phyloP scores from a whole-genome alignment of 2,113 vertebrate genomes.

The Periophthalmodon schlosseri region DNA sequence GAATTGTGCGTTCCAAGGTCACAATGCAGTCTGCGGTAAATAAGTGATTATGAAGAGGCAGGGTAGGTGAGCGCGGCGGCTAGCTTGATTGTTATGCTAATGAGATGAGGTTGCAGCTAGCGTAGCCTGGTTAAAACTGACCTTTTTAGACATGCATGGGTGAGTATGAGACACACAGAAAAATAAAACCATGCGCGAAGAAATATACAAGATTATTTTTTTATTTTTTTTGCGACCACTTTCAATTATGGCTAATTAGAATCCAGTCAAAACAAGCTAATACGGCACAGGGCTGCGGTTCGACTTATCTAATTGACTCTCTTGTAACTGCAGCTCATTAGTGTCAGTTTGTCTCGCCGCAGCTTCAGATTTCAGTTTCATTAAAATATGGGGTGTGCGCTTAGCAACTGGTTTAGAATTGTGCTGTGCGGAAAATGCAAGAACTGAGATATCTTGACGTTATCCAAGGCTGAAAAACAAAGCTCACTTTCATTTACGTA shows the following conservation, averaged over 20 bases:
- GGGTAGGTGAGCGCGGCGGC: slow-evolving; percentile 37
- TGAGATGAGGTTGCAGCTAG: slow-evolving; percentile 28
- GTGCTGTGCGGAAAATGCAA: not conserved
- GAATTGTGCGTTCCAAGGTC: slow-evolving; percentile 57
- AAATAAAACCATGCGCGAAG: slow-evolving; percentile 18
- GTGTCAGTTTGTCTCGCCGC: slow-evolving; percentile 1
- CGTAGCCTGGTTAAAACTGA: slow-evolving; percentile 46
- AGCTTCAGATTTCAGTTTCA: slow-evolving; percentile 4
- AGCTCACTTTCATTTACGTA: not conserved
- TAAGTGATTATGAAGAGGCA: slow-evolving; percentile 51
- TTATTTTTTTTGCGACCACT: not conserved
- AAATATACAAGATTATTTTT: not conserved
- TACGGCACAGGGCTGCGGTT: not conserved
- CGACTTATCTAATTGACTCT: slow-evolving; percentile 2
- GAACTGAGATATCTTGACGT: not conserved
- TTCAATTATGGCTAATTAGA: slow-evolving; percentile 10
- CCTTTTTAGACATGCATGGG: slow-evolving; percentile 68
- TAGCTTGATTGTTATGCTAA: slow-evolving; percentile 65
- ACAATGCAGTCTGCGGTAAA: slow-evolving; percentile 53
- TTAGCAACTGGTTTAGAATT: not conserved
- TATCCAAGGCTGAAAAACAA: no score
- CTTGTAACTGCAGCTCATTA: slow-evolving; percentile 6
- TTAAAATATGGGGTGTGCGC: not conserved
- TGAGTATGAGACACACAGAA: slow-evolving; percentile 44
- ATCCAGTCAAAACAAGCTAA: slow-evolving; percentile 1